phyloP scores from a whole-genome alignment of 2,797 vertebrate species.

The Gymnoscopelus microlampas region DNA sequence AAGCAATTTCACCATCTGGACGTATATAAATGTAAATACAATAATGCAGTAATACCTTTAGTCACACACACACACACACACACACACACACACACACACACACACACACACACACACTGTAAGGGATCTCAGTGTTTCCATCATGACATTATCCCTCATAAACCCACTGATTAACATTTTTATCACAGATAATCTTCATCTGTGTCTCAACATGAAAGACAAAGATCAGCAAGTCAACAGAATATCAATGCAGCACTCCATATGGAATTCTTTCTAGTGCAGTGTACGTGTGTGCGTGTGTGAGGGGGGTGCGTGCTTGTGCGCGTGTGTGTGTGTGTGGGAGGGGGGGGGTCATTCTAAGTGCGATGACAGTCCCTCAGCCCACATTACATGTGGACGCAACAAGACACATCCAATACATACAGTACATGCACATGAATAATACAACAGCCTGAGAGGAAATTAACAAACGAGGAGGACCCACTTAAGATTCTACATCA shows the following conservation, averaged over 20 bases:
- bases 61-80: neutral
- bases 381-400: constrained; percentile 10
- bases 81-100: neutral
- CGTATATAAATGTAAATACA: constrained; percentile 26
- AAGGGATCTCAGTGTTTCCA: constrained; percentile 26
- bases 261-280: too few species aligned
- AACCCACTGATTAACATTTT: constrained; percentile 43
- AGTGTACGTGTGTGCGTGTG: neutral
- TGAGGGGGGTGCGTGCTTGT: neutral
- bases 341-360: constrained; percentile 14
- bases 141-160: constrained; percentile 25
- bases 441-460: constrained; percentile 35
- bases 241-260: constrained; percentile 12
- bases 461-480: constrained; percentile 40
- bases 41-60: constrained; percentile 21
- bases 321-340: neutral
- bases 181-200: constrained; percentile 39
- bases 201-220: constrained; percentile 24
- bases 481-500: constrained; percentile 19
- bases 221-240: neutral
- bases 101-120: neutral
- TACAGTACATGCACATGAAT: constrained; percentile 36
- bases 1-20: neutral
- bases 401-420: constrained; percentile 27
- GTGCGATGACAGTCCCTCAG: neutral